phyloP scores from a whole-genome alignment of 2,888 invertebrate species.

The Apamea anceps region DNA sequence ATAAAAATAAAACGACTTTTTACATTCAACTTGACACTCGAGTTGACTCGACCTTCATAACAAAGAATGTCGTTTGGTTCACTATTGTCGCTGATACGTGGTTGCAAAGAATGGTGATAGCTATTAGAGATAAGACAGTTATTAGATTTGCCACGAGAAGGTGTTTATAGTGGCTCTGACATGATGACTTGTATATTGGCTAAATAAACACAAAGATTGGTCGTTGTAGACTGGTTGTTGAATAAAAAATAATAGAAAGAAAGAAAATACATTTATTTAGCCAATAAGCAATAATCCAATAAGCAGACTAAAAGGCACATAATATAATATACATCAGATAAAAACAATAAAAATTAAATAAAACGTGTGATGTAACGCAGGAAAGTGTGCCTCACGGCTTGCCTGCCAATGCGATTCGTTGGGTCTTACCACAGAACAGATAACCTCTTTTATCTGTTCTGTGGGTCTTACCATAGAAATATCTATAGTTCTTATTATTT shows the following conservation, averaged over 20 bases:
- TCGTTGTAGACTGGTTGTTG: background rate
- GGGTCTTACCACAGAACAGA: background rate
- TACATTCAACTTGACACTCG: constrained; percentile 27
- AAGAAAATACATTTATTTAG: background rate
- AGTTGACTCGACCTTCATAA: constrained; percentile 28
- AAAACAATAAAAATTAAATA: too few relatives aligned
- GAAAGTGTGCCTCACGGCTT: background rate
- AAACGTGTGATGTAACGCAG: background rate
- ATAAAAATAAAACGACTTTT: constrained; percentile 25
- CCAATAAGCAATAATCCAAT: too few relatives aligned
- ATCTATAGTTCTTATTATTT: background rate
- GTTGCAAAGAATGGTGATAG: constrained; percentile 35
- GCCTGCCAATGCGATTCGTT: background rate
- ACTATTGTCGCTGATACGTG: constrained; percentile 16
- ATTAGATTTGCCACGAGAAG: constrained; percentile 14
- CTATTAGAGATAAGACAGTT: constrained; percentile 35
- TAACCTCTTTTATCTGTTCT: too few relatives aligned
- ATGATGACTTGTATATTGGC: background rate
- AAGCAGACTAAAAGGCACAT: too few relatives aligned
- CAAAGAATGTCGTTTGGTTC: constrained; percentile 41
- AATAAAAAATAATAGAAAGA: background rate
- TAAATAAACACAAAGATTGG: background rate
- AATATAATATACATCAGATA: too few relatives aligned
- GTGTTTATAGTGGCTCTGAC: background rate
- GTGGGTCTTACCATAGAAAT: background rate